Evolutionary conservation across 1,140 invertebrate species (phyloP).

Genomic region (Diachasma alloeum): DNA sequence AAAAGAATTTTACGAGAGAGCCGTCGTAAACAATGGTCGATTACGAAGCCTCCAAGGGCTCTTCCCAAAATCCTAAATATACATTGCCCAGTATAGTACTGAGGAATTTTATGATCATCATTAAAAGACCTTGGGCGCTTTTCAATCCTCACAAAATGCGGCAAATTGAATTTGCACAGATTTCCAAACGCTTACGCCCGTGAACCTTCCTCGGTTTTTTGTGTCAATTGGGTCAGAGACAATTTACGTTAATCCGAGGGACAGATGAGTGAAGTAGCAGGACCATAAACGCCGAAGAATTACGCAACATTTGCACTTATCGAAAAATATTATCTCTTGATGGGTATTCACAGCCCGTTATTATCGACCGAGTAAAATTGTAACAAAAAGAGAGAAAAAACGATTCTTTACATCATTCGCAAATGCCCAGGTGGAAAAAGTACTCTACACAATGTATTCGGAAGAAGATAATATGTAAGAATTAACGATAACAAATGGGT

Average conservation of each 20-base stretch:
- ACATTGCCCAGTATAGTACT: not conserved
- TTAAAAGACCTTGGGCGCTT: constrained; percentile 25
- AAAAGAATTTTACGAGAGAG: constrained; percentile 44
- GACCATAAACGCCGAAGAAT: not conserved
- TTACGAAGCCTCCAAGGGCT: constrained; percentile 36
- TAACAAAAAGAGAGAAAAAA: not conserved
- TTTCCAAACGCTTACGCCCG: not conserved
- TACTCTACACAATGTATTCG: not conserved
- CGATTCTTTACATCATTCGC: no score
- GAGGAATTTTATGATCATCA: constrained; percentile 44
- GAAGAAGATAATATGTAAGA: not conserved
- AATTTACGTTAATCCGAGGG: not conserved
- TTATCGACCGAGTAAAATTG: not conserved
- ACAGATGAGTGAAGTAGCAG: not conserved
- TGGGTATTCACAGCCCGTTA: not conserved
- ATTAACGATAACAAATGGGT: not conserved
- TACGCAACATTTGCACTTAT: no score
- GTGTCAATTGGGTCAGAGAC: not conserved
- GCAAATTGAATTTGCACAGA: constrained; percentile 29
- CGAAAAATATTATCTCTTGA: no score
- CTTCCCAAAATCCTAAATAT: constrained; percentile 4
- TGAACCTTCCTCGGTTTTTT: not conserved
- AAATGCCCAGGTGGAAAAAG: not conserved
- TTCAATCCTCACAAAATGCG: constrained; percentile 35
- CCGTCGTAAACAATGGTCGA: constrained; percentile 49